Percentiles rank a stretch among this genome's conserved stretches.
phyloP scores from a whole-genome alignment of 2,113 vertebrate genomes.

The Hylia prasina region DNA sequence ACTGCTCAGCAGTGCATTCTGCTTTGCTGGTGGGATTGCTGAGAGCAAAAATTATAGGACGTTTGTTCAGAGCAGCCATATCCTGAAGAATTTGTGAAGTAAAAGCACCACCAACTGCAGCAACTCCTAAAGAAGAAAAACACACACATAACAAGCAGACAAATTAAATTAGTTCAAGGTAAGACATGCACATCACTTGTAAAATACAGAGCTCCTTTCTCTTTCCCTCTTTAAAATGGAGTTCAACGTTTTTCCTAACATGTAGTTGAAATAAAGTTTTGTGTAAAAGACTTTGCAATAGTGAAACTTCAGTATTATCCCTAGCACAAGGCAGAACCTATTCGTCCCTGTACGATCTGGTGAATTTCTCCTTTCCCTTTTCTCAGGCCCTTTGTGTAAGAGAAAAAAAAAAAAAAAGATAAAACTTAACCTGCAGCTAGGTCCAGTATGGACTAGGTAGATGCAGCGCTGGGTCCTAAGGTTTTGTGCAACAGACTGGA shows the following conservation, averaged over 20 bases:
- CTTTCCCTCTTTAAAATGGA: not conserved
- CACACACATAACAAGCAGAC: not conserved
- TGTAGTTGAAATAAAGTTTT: not conserved
- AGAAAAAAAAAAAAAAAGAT: too few species aligned
- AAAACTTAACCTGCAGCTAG: not conserved
- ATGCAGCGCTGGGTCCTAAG: not conserved
- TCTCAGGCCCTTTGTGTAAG: not conserved
- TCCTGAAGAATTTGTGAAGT: constrained; percentile 86
- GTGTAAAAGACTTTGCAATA: not conserved
- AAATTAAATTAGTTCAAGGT: not conserved
- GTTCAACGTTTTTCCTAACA: not conserved
- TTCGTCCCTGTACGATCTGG: accelerated
- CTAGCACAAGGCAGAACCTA: not conserved
- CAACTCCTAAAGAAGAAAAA: constrained; percentile 80
- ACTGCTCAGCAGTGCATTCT: constrained; percentile 96
- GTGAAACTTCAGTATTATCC: not conserved
- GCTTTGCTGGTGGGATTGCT: constrained; percentile 99
- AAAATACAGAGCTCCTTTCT: not conserved
- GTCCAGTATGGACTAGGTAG: not conserved
- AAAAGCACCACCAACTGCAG: constrained; percentile 90
- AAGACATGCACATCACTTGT: not conserved
- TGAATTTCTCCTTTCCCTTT: not conserved
- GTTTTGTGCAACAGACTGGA: not conserved
- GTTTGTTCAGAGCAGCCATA: constrained; percentile 90
- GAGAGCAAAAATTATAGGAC: constrained; percentile 93